These are phyloP conservation scores for Schizaphis graminum DNA, from an alignment of 2,888 invertebrate genomes.

Conservation along the genomic window DNA sequence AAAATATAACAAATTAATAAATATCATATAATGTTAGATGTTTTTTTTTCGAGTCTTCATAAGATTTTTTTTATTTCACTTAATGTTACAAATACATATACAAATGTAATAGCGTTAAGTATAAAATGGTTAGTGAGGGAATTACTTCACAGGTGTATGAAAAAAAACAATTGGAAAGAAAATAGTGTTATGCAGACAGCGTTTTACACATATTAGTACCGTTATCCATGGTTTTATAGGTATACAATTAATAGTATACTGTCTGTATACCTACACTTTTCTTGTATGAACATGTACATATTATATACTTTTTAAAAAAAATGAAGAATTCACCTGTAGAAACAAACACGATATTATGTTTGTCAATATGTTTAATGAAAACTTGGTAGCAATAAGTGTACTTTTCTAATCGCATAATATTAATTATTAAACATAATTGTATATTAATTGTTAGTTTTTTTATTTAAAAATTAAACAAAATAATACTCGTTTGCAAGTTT, in stretches of 20 bases:
- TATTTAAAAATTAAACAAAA: neutral
- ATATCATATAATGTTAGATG: neutral
- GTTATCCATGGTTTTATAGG: neutral
- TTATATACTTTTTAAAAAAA: neutral
- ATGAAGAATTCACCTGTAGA: neutral
- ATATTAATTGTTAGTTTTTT: neutral
- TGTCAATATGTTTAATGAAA: neutral
- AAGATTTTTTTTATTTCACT: neutral
- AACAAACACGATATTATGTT: neutral
- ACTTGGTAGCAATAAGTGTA: neutral
- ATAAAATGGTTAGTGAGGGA: neutral
- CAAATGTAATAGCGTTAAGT: neutral
- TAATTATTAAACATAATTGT: neutral
- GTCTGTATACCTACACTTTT: neutral
- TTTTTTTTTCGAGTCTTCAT: neutral
- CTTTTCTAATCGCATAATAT: neutral
- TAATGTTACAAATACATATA: neutral
- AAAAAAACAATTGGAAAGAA: constrained; percentile 19
- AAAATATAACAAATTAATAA: neutral
- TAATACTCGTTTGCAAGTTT: neutral
- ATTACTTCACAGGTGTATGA: neutral
- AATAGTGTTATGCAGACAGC: neutral
- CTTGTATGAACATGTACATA: neutral
- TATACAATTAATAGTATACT: neutral
- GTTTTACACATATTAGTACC: neutral